A percentile compares a stretch with the other conserved stretches of the same genome.
Conservation (phyloP, 2,888 invertebrate genomes). For the Fabriciana adippe region DNA sequence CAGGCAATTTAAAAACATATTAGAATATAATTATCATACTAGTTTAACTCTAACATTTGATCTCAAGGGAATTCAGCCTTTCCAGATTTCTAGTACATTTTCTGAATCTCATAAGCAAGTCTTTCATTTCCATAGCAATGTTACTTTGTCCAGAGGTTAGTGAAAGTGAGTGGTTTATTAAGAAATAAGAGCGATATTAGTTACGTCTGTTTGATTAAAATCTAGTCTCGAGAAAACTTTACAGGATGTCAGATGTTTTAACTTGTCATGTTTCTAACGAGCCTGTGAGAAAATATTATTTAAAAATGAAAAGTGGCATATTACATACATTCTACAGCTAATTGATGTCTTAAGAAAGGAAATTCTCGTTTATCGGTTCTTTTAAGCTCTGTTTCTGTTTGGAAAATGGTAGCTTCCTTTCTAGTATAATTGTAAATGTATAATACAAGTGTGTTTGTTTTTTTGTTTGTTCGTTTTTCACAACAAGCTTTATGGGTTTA, state of each 20-base stretch:
- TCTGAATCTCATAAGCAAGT: slow-evolving; percentile 1
- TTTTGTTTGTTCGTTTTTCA: no score
- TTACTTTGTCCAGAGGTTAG: slow-evolving; percentile 25
- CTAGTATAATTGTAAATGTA: no score
- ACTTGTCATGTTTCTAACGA: slow-evolving; percentile 7
- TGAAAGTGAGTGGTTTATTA: slow-evolving; percentile 19
- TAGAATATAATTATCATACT: no score
- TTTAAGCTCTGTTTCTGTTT: background rate
- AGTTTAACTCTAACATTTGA: background rate
- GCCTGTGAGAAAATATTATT: slow-evolving; percentile 8
- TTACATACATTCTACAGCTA: background rate
- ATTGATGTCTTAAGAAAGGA: background rate
- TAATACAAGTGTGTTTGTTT: no score
- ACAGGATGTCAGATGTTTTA: slow-evolving; percentile 20
- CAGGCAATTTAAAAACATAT: no score
- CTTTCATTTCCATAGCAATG: slow-evolving; percentile 9
- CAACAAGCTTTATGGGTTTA: no score
- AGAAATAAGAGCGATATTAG: slow-evolving; percentile 24
- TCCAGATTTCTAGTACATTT: slow-evolving; percentile 2
- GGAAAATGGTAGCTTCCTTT: no score
- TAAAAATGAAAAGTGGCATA: slow-evolving; percentile 8
- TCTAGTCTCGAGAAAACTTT: slow-evolving; percentile 22
- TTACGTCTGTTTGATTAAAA: slow-evolving; percentile 24
- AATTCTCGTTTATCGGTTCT: background rate
- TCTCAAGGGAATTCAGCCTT: background rate